Evolutionary conservation across 30 jellyfish, hydroid and myxozoan species (phyloP).

Genomic region (Aurelia aurita complex sp. Pacific): DNA sequence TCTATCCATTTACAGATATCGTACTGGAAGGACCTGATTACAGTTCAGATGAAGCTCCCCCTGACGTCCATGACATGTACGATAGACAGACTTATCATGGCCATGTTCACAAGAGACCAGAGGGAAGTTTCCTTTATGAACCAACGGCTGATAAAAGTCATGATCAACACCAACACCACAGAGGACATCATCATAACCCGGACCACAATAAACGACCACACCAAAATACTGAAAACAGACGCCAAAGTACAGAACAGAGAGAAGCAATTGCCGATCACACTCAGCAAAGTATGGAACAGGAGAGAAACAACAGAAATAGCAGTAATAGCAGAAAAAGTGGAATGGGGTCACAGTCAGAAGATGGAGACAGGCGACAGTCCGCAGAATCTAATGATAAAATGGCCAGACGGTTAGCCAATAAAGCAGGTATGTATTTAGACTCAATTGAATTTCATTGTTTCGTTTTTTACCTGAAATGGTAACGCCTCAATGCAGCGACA

Average conservation of each 20-base stretch:
- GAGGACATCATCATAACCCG: not conserved
- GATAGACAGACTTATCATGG: conserved; percentile 1
- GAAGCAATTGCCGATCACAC: not conserved
- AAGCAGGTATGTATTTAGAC: not conserved
- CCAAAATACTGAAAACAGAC: not conserved
- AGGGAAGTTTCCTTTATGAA: conserved; percentile 27
- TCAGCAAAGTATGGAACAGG: not conserved
- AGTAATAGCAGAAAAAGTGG: conserved; percentile 11
- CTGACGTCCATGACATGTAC: not conserved
- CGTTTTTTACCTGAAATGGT: too few relatives aligned
- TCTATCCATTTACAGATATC: conserved; percentile 13
- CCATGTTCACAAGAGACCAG: conserved; percentile 2
- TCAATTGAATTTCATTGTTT: too few relatives aligned
- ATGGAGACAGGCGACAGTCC: not conserved
- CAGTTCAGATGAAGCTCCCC: conserved; percentile 36
- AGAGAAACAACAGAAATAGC: conserved; percentile 2
- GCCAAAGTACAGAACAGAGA: too few relatives aligned
- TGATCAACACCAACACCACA: not conserved
- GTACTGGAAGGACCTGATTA: conserved; percentile 51
- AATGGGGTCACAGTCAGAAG: conserved; percentile 10
- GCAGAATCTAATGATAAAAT: conserved; percentile 16
- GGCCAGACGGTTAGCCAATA: not conserved
- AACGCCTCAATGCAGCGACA: too few relatives aligned
- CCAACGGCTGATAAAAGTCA: conserved; percentile 15
- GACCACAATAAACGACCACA: not conserved